Evolutionary conservation across 2,888 invertebrate species (phyloP).

Genomic region (Parapristionchus giblindavisi): DNA sequence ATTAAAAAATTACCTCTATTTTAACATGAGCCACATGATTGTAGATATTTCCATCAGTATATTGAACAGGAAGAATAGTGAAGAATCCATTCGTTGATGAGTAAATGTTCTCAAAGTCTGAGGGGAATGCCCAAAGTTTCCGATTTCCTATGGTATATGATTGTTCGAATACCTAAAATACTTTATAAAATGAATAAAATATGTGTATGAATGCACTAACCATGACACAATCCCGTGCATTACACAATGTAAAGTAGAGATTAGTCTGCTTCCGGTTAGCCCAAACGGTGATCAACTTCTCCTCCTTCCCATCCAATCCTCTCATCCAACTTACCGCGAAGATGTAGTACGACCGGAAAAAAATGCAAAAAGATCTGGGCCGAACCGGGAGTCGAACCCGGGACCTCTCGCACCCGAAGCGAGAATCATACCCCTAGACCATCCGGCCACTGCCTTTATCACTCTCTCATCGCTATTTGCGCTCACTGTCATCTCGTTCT

Average conservation of each 20-base stretch:
- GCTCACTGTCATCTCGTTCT: neutral
- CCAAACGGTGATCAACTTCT: slow-evolving; percentile 59
- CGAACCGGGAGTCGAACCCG: slow-evolving; percentile 68
- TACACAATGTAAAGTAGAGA: slow-evolving; percentile 56
- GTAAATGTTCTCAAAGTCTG: slow-evolving; percentile 49
- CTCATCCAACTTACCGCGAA: slow-evolving; percentile 54
- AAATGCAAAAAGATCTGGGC: slow-evolving; percentile 44
- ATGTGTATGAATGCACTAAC: slow-evolving; percentile 39
- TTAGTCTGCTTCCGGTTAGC: slow-evolving; percentile 56
- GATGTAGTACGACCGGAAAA: slow-evolving; percentile 53
- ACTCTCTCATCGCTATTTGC: neutral
- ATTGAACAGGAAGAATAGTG: slow-evolving; percentile 69
- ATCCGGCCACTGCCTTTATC: slow-evolving; percentile 53
- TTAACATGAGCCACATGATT: slow-evolving; percentile 71
- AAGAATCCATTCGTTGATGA: slow-evolving; percentile 68
- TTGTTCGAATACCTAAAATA: slow-evolving; percentile 49
- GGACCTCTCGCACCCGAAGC: slow-evolving; percentile 70
- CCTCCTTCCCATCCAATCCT: slow-evolving; percentile 30
- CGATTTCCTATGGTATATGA: slow-evolving; percentile 47
- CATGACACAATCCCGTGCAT: slow-evolving; percentile 49
- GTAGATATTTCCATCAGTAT: slow-evolving; percentile 69
- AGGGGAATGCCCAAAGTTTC: slow-evolving; percentile 58
- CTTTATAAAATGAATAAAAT: neutral
- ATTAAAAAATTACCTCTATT: slow-evolving; percentile 51
- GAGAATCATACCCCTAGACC: slow-evolving; percentile 69